Conservation (phyloP, 2,888 invertebrate species). For the Drosophila peninsularis region DNA sequence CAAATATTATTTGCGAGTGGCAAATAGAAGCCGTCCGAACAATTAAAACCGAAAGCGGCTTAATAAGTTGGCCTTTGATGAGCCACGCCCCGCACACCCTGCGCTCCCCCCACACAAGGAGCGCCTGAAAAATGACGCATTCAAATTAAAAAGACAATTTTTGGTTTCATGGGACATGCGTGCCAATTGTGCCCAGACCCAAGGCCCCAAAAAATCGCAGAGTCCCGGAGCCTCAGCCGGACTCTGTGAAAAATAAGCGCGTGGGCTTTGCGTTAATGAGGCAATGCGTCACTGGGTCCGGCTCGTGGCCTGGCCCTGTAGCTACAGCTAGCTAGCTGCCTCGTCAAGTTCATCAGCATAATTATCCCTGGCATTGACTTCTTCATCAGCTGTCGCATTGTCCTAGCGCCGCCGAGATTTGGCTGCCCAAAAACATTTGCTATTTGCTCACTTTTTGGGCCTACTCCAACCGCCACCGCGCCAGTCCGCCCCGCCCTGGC, state of each 20-base stretch:
- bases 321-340: conserved; percentile 12
- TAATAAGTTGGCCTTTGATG: conserved; percentile 75
- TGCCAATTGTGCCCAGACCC: conserved; percentile 56
- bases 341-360: conserved; percentile 78
- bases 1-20: conserved; percentile 54
- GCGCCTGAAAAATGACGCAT: conserved; percentile 31
- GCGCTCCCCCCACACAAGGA: no score
- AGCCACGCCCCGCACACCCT: neutral
- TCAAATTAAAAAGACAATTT: conserved; percentile 77
- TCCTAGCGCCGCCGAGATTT: conserved; percentile 49
- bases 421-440: conserved; percentile 30
- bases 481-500: neutral
- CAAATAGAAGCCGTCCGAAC: conserved; percentile 62
- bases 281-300: conserved; percentile 75
- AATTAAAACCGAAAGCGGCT: conserved; percentile 74
- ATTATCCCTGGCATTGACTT: conserved; percentile 78
- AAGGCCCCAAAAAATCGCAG: neutral
- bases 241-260: conserved; percentile 55
- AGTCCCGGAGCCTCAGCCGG: neutral
- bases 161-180: conserved; percentile 71
- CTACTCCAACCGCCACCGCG: no score
- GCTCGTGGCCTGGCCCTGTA: neutral
- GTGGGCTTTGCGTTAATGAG: conserved; percentile 74
- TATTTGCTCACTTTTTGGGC: conserved; percentile 33
- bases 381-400: conserved; percentile 74